These are phyloP conservation scores for Dasypolia templi DNA, from an alignment of 2,888 invertebrate species.

Conservation along the genomic window DNA sequence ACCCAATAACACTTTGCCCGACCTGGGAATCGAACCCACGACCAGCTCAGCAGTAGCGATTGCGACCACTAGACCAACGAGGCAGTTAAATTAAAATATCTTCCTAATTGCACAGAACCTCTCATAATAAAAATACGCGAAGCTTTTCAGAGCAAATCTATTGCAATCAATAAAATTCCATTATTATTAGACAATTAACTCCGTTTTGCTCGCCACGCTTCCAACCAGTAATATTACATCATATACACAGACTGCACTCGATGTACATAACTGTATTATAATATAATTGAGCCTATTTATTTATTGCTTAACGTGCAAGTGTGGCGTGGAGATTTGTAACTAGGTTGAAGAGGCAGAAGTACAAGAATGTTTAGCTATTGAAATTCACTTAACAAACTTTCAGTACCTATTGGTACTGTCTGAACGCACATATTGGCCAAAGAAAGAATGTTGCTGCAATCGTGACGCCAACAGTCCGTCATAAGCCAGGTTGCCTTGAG, in stretches of 20 bases:
- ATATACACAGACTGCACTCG: slow-evolving; percentile 34
- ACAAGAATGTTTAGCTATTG: no score
- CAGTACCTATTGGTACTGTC: no score
- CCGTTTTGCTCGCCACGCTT: slow-evolving; percentile 33
- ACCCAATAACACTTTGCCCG: no score
- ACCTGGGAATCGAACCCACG: no score
- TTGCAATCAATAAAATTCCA: slow-evolving; percentile 37
- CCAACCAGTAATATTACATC: slow-evolving; percentile 49
- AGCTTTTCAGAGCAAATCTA: slow-evolving; percentile 59
- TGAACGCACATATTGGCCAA: no score
- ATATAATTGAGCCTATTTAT: slow-evolving; percentile 67
- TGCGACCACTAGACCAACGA: no score
- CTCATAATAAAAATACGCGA: neutral
- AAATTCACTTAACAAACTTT: no score
- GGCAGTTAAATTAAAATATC: no score
- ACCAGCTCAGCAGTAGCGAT: no score
- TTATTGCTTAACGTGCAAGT: slow-evolving; percentile 60
- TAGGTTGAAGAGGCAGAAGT: slow-evolving; percentile 9
- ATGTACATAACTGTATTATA: slow-evolving; percentile 62
- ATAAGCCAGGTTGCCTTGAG: no score
- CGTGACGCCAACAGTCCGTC: no score
- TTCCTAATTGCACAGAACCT: neutral
- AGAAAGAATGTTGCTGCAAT: no score
- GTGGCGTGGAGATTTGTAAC: slow-evolving; percentile 38
- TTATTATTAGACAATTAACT: slow-evolving; percentile 49